Evolutionary conservation across 2,113 vertebrate species (phyloP).

Genomic region (Ahaetulla prasina): DNA sequence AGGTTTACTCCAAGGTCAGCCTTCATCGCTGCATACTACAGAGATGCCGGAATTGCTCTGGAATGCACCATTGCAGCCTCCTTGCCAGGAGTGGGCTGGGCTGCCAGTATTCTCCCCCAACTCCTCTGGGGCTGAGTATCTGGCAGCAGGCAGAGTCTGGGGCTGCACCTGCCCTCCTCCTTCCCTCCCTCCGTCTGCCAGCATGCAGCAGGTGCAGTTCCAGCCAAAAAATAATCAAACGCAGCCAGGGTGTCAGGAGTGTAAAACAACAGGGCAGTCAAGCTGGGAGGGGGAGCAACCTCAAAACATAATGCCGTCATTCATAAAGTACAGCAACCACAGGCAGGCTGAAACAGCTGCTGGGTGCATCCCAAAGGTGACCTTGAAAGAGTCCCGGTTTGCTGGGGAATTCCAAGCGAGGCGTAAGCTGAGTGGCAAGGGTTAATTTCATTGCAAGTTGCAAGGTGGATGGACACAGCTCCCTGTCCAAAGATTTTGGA

Average conservation of each 20-base stretch:
- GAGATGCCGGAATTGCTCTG: not conserved
- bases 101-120: not conserved
- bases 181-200: not conserved
- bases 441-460: not conserved
- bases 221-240: not conserved
- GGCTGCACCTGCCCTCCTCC: not conserved
- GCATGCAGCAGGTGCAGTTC: slow-evolving; percentile 11
- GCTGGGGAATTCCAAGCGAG: not conserved
- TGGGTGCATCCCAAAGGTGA: not conserved
- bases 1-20: not conserved
- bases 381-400: not conserved
- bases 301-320: not conserved
- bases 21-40: not conserved
- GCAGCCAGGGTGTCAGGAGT: not conserved
- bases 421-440: no score
- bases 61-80: not conserved
- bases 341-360: not conserved
- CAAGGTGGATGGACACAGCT: not conserved
- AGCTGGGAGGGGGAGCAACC: not conserved
- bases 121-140: not conserved
- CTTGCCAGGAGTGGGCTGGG: not conserved
- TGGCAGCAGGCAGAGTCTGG: not conserved
- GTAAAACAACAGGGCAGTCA: slow-evolving; percentile 11
- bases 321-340: not conserved
- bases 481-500: not conserved